A percentile compares a stretch with the other conserved stretches of the same genome.
phyloP scores from a whole-genome alignment of 2,888 invertebrate genomes.

The Margaritifera margaritifera region DNA sequence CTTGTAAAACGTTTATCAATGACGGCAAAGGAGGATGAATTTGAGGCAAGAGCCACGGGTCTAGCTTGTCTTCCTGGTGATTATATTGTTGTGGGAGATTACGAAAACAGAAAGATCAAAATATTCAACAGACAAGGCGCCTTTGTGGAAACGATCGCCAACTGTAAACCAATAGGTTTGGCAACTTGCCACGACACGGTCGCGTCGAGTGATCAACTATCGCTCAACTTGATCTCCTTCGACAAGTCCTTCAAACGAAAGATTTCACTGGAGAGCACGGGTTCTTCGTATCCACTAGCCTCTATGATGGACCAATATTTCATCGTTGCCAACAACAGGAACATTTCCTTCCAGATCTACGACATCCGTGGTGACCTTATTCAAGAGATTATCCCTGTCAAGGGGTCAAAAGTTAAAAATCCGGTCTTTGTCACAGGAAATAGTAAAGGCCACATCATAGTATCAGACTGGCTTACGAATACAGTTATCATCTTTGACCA shows the following conservation, averaged over 20 bases:
- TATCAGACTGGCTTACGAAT: conserved; percentile 42
- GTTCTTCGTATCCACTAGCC: conserved; percentile 36
- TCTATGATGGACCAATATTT: conserved; percentile 28
- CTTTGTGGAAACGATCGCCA: conserved; percentile 30
- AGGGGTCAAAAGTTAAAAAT: conserved; percentile 30
- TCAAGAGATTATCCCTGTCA: conserved; percentile 24
- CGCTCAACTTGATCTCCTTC: conserved; percentile 29
- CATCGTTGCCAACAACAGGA: conserved; percentile 32
- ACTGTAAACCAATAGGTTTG: conserved; percentile 31
- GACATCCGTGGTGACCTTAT: conserved; percentile 34
- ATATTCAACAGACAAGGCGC: conserved; percentile 31
- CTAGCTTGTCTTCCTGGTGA: conserved; percentile 27
- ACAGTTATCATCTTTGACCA: conserved; percentile 37
- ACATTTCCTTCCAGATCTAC: conserved; percentile 29
- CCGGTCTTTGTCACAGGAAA: conserved; percentile 33
- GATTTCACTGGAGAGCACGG: conserved; percentile 38
- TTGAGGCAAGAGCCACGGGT: conserved; percentile 38
- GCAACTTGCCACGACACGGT: conserved; percentile 35
- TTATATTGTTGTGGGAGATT: conserved; percentile 37
- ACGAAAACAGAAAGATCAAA: conserved; percentile 41
- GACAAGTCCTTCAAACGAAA: conserved; percentile 34
- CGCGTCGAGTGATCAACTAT: conserved; percentile 36
- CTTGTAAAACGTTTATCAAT: conserved; percentile 31
- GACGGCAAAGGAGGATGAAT: conserved; percentile 31
- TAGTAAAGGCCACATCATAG: conserved; percentile 40